Conservation (phyloP, 2,113 vertebrate species). For the Hemibagrus wyckioides region DNA sequence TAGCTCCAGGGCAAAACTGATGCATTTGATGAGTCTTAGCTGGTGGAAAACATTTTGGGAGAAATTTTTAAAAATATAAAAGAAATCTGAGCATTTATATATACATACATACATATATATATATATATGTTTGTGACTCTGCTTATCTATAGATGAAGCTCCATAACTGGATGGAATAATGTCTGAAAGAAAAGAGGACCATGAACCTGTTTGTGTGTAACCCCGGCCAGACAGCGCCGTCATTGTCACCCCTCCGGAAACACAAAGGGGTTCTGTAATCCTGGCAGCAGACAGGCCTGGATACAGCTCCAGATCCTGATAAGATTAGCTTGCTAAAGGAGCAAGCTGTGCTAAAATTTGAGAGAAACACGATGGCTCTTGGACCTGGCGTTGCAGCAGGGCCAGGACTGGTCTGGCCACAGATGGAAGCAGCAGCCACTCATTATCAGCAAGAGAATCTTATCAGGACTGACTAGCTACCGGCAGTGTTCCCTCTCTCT, state of each 20-base stretch:
- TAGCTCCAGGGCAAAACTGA: background rate
- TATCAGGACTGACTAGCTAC: constrained; percentile 50
- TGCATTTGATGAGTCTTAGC: background rate
- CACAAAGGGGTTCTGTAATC: constrained; percentile 60
- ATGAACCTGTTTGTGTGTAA: constrained; percentile 20
- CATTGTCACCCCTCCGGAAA: constrained; percentile 52
- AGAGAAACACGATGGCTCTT: constrained; percentile 39
- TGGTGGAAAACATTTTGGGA: background rate
- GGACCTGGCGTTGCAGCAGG: constrained; percentile 30
- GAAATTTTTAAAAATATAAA: background rate
- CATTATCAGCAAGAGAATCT: constrained; percentile 57
- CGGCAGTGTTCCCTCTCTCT: constrained; percentile 25
- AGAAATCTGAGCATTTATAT: background rate
- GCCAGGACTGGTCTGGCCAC: constrained; percentile 44
- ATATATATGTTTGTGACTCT: background rate
- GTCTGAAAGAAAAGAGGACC: constrained; percentile 1
- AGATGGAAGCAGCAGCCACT: constrained; percentile 50
- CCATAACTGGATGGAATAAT: background rate
- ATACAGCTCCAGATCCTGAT: constrained; percentile 60
- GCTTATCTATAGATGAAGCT: constrained; percentile 1
- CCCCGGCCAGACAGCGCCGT: constrained; percentile 28
- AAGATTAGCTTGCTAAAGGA: constrained; percentile 56
- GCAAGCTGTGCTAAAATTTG: constrained; percentile 50
- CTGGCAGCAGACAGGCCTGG: constrained; percentile 51
- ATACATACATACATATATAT: too few species aligned